These are phyloP conservation scores for Epinotia brunnichana DNA, from an alignment of 2,888 invertebrate species.

Conservation along the genomic window DNA sequence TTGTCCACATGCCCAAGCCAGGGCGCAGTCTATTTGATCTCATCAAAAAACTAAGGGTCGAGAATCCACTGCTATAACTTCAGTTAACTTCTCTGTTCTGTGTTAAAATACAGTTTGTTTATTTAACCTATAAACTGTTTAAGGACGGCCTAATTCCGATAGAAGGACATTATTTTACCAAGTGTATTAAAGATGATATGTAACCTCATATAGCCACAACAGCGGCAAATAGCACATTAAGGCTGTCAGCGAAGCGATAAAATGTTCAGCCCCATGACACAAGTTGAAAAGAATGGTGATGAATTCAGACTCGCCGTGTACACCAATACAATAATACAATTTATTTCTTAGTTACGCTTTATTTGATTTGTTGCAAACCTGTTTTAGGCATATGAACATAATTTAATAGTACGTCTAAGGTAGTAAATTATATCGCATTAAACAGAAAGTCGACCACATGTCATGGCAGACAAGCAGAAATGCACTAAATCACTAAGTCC, in stretches of 20 bases:
- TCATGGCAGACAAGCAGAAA: not conserved
- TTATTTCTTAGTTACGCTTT: conserved; percentile 4
- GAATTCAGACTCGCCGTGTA: conserved; percentile 7
- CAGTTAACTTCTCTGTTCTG: conserved; percentile 6
- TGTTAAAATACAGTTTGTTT: not conserved
- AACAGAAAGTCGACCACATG: not conserved
- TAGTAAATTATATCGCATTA: not conserved
- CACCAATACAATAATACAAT: not conserved
- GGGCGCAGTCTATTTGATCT: not conserved
- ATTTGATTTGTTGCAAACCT: not conserved
- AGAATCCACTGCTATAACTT: too few relatives aligned
- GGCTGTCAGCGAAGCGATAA: conserved; percentile 31
- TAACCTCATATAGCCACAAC: conserved; percentile 17
- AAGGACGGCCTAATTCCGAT: not conserved
- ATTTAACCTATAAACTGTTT: too few relatives aligned
- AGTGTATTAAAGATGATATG: conserved; percentile 19
- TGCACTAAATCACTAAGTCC: not conserved
- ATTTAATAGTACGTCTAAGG: not conserved
- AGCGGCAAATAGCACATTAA: conserved; percentile 25
- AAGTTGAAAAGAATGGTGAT: conserved; percentile 24
- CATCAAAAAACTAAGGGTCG: too few relatives aligned
- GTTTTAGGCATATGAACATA: not conserved
- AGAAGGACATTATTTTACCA: conserved; percentile 9
- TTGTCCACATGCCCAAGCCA: not conserved
- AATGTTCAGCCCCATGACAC: conserved; percentile 20